phyloP scores from a whole-genome alignment of 2,888 invertebrate genomes.

The Druceiella hillmani region DNA sequence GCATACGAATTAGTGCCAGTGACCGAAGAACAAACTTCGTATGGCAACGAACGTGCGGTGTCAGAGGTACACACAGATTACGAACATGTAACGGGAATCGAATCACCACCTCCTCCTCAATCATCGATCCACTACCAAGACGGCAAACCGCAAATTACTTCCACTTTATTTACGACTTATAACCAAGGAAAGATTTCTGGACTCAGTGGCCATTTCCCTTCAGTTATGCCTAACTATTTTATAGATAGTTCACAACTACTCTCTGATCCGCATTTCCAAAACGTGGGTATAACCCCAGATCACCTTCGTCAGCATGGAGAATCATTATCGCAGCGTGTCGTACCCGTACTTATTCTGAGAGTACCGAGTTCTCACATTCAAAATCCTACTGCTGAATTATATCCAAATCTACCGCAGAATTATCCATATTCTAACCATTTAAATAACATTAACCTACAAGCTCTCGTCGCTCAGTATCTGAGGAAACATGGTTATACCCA shows the following conservation, averaged over 20 bases:
- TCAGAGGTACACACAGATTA: constrained; percentile 33
- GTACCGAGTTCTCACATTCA: constrained; percentile 53
- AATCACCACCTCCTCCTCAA: constrained; percentile 30
- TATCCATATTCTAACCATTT: constrained; percentile 50
- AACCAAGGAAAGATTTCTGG: constrained; percentile 44
- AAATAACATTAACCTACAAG: constrained; percentile 52
- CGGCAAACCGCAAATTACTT: constrained; percentile 30
- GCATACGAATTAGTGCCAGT: constrained; percentile 46
- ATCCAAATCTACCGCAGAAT: constrained; percentile 51
- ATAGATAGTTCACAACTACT: constrained; percentile 42
- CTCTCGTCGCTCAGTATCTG: constrained; percentile 49
- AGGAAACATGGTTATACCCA: constrained; percentile 39
- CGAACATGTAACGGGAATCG: constrained; percentile 30
- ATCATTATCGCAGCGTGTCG: constrained; percentile 39
- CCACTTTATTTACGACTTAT: constrained; percentile 45
- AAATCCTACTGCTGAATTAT: constrained; percentile 48
- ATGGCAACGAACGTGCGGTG: constrained; percentile 35
- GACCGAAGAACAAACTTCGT: constrained; percentile 33
- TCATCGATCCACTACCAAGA: constrained; percentile 5
- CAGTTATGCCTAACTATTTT: constrained; percentile 45
- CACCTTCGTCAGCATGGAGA: constrained; percentile 39
- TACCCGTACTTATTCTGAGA: constrained; percentile 54
- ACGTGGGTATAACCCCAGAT: constrained; percentile 45
- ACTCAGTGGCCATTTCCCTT: constrained; percentile 42
- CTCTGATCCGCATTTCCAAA: constrained; percentile 44